These are phyloP conservation scores for Sitta europaea DNA, from an alignment of 2,113 vertebrate genomes.

Conservation along the genomic window DNA sequence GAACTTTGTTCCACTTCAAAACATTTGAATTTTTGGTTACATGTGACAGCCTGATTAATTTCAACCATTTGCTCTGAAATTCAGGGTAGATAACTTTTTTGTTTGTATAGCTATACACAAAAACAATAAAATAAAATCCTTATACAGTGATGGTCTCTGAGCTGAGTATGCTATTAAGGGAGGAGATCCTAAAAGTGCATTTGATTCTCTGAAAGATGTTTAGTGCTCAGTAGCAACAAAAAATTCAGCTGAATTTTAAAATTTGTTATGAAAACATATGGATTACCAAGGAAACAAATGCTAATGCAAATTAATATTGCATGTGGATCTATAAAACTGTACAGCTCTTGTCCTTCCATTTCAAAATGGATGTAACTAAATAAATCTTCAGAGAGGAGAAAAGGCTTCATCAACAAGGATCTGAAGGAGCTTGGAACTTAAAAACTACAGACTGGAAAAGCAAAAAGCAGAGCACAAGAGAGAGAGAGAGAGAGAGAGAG, in stretches of 20 bases:
- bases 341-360: not conserved
- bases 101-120: not conserved
- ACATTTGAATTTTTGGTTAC: not conserved
- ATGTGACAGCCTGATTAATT: not conserved
- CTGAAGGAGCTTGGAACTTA: not conserved
- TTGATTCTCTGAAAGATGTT: not conserved
- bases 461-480: accelerated
- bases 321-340: not conserved
- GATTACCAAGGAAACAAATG: not conserved
- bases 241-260: not conserved
- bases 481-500: not conserved
- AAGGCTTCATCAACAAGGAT: not conserved
- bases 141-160: not conserved
- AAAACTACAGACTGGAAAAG: not conserved
- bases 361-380: not conserved
- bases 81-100: not conserved
- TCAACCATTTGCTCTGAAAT: not conserved
- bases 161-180: not conserved
- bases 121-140: not conserved
- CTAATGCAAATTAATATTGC: not conserved
- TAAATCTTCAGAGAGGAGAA: not conserved
- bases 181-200: not conserved
- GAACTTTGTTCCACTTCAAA: not conserved
- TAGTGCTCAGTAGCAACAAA: not conserved
- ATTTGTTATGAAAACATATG: not conserved